A percentile compares a stretch with the other conserved stretches of the same genome.
Conservation (phyloP, 2,113 vertebrate species). For the Aramus guarauna region DNA sequence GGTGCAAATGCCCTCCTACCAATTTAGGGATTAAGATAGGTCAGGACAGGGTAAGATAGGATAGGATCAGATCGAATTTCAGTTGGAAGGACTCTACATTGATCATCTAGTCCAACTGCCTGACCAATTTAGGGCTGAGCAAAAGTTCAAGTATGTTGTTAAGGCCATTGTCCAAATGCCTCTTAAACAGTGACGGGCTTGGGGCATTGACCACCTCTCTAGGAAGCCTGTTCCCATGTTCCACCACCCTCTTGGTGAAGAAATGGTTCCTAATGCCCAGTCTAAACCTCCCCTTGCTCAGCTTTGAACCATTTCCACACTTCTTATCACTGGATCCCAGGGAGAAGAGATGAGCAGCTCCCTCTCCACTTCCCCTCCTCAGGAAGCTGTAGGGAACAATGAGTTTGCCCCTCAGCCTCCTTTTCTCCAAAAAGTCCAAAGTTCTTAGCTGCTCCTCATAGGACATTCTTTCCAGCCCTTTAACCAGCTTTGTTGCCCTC, state of each 20-base stretch:
- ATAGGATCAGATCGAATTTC: background rate
- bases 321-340: too few species aligned
- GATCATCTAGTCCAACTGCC: background rate
- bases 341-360: background rate
- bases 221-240: background rate
- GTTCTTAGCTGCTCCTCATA: background rate
- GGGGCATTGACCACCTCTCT: background rate
- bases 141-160: background rate
- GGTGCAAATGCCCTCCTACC: accelerated
- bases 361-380: background rate
- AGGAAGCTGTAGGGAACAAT: background rate
- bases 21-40: too few species aligned
- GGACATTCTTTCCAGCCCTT: background rate
- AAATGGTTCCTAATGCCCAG: background rate
- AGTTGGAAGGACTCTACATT: background rate
- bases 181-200: background rate
- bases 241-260: background rate
- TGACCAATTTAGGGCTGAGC: background rate
- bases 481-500: background rate
- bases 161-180: background rate
- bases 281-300: background rate
- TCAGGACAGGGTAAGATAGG: background rate
- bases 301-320: background rate
- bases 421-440: background rate
- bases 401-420: background rate